phyloP scores from a whole-genome alignment of 2,888 invertebrate genomes.

The Cephalotes varians region DNA sequence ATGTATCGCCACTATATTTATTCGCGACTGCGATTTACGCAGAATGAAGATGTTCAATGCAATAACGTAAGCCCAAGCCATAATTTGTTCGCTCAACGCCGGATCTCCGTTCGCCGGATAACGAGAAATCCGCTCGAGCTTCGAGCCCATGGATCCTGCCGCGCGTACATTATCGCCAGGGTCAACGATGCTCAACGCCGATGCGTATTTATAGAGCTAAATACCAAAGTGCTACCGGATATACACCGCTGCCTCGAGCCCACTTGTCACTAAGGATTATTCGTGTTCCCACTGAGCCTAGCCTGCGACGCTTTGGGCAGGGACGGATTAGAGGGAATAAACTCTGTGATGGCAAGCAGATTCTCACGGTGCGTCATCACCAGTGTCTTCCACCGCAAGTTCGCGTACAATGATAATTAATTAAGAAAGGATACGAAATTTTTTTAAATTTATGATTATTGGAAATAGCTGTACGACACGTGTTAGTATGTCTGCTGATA shows the following conservation, averaged over 20 bases:
- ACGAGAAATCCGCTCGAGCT: slow-evolving; percentile 15
- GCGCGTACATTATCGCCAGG: slow-evolving; percentile 55
- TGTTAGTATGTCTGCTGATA: not conserved
- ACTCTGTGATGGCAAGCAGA: slow-evolving; percentile 21
- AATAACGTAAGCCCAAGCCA: not conserved
- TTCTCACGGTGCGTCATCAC: not conserved
- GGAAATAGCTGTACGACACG: not conserved
- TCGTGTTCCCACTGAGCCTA: slow-evolving; percentile 51
- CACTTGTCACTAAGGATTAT: slow-evolving; percentile 45
- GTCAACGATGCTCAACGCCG: slow-evolving; percentile 58
- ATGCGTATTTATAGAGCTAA: slow-evolving; percentile 54
- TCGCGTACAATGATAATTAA: not conserved
- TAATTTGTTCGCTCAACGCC: slow-evolving; percentile 10
- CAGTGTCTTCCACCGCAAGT: not conserved
- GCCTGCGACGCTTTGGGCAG: slow-evolving; percentile 49
- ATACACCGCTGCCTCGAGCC: slow-evolving; percentile 59
- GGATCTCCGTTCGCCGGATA: not conserved
- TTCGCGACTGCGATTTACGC: no score
- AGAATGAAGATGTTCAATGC: not conserved
- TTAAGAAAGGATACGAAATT: not conserved
- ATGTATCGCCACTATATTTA: not conserved
- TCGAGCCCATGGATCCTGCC: slow-evolving; percentile 13
- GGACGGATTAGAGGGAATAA: slow-evolving; percentile 39
- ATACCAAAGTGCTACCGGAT: slow-evolving; percentile 67
- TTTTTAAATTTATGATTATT: not conserved